These are phyloP conservation scores for Stenodera caucasica DNA, from an alignment of 2,888 invertebrate genomes.

Conservation along the genomic window DNA sequence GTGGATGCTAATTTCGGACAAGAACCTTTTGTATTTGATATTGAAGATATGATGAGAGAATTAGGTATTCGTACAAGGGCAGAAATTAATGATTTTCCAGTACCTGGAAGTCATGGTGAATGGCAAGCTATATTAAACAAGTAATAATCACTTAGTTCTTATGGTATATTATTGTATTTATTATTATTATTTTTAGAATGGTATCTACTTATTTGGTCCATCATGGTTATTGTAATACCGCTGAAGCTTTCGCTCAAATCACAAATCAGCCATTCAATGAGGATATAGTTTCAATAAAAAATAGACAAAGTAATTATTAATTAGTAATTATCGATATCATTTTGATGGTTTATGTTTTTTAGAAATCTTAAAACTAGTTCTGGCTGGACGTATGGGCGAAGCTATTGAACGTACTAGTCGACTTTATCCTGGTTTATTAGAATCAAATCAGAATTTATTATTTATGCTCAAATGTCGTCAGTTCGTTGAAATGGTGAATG, in stretches of 20 bases:
- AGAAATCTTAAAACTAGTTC: conserved; percentile 92
- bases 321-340: neutral
- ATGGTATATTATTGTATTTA: conserved; percentile 5
- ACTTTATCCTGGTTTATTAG: conserved; percentile 91
- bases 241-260: conserved; percentile 91
- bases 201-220: conserved; percentile 97
- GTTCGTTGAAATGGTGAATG: conserved; percentile 98
- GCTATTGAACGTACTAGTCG: conserved; percentile 89
- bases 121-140: conserved; percentile 92
- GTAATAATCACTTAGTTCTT: conserved; percentile 59
- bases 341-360: conserved; percentile 39
- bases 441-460: conserved; percentile 85
- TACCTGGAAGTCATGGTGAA: conserved; percentile 84
- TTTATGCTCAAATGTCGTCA: conserved; percentile 97
- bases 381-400: conserved; percentile 92
- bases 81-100: conserved; percentile 85
- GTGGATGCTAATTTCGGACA: conserved; percentile 99
- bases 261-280: conserved; percentile 90
- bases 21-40: conserved; percentile 95
- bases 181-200: conserved; percentile 66
- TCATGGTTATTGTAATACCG: conserved; percentile 96
- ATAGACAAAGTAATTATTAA: conserved; percentile 81
- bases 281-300: conserved; percentile 91
- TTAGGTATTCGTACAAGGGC: conserved; percentile 79
- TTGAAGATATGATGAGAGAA: conserved; percentile 95